Evolutionary conservation across 1,140 invertebrate genomes (phyloP), one percentile per base, ranked within the genome.

Genomic region (Panonychus citri): DNA sequence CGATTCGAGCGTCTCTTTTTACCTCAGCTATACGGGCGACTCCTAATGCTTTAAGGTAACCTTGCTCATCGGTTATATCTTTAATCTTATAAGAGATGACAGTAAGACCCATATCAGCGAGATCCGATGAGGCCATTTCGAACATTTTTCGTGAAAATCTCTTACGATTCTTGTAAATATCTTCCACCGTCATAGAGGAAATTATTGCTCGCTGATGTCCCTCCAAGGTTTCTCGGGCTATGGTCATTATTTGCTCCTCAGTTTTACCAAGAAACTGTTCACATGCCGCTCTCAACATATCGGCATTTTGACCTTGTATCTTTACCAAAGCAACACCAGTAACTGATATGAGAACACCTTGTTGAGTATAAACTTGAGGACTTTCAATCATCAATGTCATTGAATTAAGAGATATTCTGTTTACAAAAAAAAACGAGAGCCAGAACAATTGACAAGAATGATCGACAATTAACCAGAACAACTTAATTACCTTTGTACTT

Each of bases 151-250:
- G 93, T 61, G 88, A 93, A 71, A 97, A 97, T 71, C 96, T 96
- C 73, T 97, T 95, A 50, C 93, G 77, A 68, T 96, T 90, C 70
- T 95, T 95, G 71, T 96, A 97, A 67, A 97, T 96, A 74, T 96
- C 91, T 79, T 95, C 90, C 13, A 97, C 90, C 30, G 89, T 94
- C 90, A 96, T 96, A 59, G 86, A 89, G 8, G 91, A 90, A 90
- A 97, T 97, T 57, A 96, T 96, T 58, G 90, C 90, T 62, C 91
- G 73, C 71, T 96, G 91, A 70, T 97, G 91, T 60, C 91, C 91
- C 72, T 97, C 91, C 24, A 97, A 71, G 43, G 91, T 97, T 40
- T 94, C 89, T 50, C 93, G 73, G 25, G 90, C 90, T 67, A 96
- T 88, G 63, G 85, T 79, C 64, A 84, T 83, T 59, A 96, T 91